Conservation (phyloP, 2,113 vertebrate species). For the Cromileptes altivelis region DNA sequence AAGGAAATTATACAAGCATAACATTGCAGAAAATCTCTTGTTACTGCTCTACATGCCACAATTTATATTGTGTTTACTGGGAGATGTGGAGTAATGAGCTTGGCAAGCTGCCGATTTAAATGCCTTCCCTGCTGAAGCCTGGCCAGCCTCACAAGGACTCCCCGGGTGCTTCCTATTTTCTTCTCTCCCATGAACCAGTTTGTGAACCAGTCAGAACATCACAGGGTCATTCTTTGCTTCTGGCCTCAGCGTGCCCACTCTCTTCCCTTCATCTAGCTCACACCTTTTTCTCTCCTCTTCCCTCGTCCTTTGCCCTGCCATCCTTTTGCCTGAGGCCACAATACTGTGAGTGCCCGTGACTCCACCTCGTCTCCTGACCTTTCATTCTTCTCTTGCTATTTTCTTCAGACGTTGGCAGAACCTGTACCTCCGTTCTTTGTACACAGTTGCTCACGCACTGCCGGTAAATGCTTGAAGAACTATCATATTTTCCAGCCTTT, state of each 20-base stretch:
- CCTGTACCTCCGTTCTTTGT: conserved; percentile 14
- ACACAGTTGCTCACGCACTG: neutral
- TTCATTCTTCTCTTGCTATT: conserved; percentile 36
- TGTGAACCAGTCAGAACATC: conserved; percentile 38
- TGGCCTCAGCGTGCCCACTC: conserved; percentile 32
- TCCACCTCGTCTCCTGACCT: conserved; percentile 50
- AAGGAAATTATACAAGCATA: conserved; percentile 20
- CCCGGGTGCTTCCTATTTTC: neutral
- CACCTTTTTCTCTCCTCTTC: conserved; percentile 47
- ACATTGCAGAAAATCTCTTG: conserved; percentile 20
- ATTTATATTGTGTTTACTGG: conserved; percentile 26
- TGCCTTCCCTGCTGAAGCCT: conserved; percentile 11
- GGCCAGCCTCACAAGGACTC: neutral
- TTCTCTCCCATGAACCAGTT: conserved; percentile 29
- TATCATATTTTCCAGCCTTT: too few species aligned
- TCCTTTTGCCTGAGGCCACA: conserved; percentile 43
- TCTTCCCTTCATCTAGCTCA: conserved; percentile 22
- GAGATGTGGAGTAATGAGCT: conserved; percentile 44
- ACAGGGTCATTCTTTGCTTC: conserved; percentile 48
- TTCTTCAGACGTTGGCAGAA: conserved; percentile 17
- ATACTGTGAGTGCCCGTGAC: conserved; percentile 12
- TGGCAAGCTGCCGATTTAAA: conserved; percentile 15
- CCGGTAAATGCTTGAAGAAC: neutral
- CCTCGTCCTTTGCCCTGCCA: conserved; percentile 24
- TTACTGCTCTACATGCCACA: neutral